Base-by-base conservation (phyloP, 1,140 invertebrate genomes). In the Acromyrmex heyeri region DNA sequence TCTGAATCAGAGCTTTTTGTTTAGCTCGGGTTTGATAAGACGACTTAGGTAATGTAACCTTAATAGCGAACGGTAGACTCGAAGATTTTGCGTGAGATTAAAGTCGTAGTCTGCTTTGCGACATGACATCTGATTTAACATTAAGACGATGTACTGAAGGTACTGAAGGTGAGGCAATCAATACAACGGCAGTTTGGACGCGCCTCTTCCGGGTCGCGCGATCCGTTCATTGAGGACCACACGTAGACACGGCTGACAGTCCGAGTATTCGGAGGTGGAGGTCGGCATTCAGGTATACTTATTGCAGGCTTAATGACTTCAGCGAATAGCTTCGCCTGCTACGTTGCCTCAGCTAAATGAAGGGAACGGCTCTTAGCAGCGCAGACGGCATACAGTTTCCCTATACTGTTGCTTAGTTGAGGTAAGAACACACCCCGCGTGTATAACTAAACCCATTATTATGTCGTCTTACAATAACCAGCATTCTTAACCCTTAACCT, bases 281-380 rank as follows among this genome's bases (percentile, higher is more conserved):
- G 79, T 67, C 69, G 86, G 65, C 70, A 86, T 88, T 82, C 85
- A 88, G 85, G 86, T 59, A 78, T 85, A 90, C 85, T 88, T 87
- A 70, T 77, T 50, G 38, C 61, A 67, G 79, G 62, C 70, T 88
- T 91, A 91, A 91, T 86, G 87, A 92, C 85, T 91, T 91, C 89
- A 67, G 30, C 64, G 91, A 91, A 92, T 87, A 59, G 70, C 81
- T 78, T 86, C 82, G 87, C 69, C 85, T 77, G 87, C 87, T 73
- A 86, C 34, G 55, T 48, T 75, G 50, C 83, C 79, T 72, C 83
- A 62, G 38, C 55, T 81, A 70, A 67, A 69, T 75, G 70, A 83
- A 65, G 57, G 70, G 70, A 87, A 83, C 85, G 85, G 88, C 69
- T 89, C 87, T 88, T 57, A 75, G 85, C 65, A 67, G 24, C 75